A percentile compares a stretch with the other conserved stretches of the same genome.
phyloP scores from a whole-genome alignment of 1,140 invertebrate species.

The Macrobrachium nipponense region DNA sequence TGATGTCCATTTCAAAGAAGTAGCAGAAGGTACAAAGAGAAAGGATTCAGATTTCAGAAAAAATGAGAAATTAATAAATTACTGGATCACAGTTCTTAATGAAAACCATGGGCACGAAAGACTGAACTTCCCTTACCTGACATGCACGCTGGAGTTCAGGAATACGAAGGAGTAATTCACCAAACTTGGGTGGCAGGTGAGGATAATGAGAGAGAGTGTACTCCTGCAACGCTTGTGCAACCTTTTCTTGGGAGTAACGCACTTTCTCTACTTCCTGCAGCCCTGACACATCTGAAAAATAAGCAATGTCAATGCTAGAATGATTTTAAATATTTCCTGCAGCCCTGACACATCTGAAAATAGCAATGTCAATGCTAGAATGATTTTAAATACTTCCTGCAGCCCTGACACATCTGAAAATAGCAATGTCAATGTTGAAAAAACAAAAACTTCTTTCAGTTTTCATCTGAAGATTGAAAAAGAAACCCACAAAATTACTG shows the following conservation, averaged over 20 bases:
- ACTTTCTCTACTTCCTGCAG: slow-evolving; percentile 92
- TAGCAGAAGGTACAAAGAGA: no score
- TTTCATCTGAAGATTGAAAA: no score
- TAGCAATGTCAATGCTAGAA: neutral
- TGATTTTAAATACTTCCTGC: slow-evolving; percentile 76
- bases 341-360: slow-evolving; percentile 86
- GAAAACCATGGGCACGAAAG: neutral
- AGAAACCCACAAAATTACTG: no score
- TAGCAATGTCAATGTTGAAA: neutral
- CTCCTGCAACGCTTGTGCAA: slow-evolving; percentile 89
- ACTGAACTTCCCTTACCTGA: slow-evolving; percentile 74
- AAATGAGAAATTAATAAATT: no score
- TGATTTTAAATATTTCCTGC: slow-evolving; percentile 89
- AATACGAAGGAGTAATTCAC: slow-evolving; percentile 90
- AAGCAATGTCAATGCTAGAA: no score
- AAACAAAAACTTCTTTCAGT: no score
- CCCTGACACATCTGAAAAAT: slow-evolving; percentile 75
- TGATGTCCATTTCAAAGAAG: no score
- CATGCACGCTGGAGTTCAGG: slow-evolving; percentile 94
- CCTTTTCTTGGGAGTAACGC: slow-evolving; percentile 91
- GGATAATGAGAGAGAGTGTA: slow-evolving; percentile 94
- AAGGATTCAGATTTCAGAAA: no score
- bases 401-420: slow-evolving; percentile 86
- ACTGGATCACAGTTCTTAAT: neutral
- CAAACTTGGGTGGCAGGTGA: slow-evolving; percentile 93